Base-by-base conservation (phyloP, 2,797 vertebrate species). In the Chrysolophus pictus region DNA sequence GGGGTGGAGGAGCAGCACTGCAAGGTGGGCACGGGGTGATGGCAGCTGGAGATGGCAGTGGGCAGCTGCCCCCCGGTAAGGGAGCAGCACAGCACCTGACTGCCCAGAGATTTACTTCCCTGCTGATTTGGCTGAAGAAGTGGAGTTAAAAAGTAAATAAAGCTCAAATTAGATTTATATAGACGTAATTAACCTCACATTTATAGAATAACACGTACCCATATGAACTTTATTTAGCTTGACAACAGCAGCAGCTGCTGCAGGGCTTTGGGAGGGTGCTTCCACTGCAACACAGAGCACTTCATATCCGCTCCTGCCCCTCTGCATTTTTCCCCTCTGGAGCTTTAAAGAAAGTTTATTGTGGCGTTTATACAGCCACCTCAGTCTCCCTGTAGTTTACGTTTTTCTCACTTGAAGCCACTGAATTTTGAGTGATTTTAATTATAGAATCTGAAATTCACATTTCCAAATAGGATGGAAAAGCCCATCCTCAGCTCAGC, bases 341-440 rank as follows among this genome's bases (percentile, higher is more conserved):
- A 79, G 75, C 84, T 87, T 93, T 95, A 42, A 88, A 68, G 69
- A 29, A 42, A 82, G 58, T 87, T 87, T 90, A 92, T 49, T 64
- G 69, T 12, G 64, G 72, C 65, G 84, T 92, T 94, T 94, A 80
- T 46, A 64, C 6, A 93, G 75, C 68, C 70, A 83, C 67, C 91
- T 74, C 65, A 62, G 72, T 10, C 78, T 72, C 79, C 75, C 47
- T 73, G 88, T 77, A 79, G 69, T 53, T 93, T 87, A 77, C 71
- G 84, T 63, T 94, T 84, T 85, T 79, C 70, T 92, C 21, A 47
- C 91, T 89, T 65, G 82, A 85, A 92, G 65, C 79, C 84, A 74
- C 69, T 77, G 72, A 77, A 84, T 85, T 85, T 56, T 19, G 37
- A 87, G 37, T 63, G 86, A 84, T 88, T 70, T 82, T 82, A 84